Conservation (phyloP, 2,888 invertebrate genomes). For the Cephus spinipes region DNA sequence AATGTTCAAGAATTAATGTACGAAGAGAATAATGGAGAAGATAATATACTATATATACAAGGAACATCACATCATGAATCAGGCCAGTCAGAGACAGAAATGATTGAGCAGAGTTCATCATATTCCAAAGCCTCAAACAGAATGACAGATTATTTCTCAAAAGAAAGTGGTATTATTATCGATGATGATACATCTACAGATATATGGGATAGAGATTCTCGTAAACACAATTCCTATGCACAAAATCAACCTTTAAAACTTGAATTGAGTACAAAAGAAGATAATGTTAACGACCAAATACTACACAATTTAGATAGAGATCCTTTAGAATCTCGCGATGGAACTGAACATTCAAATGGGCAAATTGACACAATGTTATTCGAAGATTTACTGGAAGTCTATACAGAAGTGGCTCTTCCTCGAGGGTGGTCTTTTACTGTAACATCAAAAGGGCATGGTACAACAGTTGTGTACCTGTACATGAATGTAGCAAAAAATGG, state of each 20-base stretch:
- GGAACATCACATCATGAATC: not conserved
- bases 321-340: not conserved
- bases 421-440: conserved; percentile 56
- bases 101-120: not conserved
- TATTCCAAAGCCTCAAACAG: not conserved
- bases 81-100: not conserved
- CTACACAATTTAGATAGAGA: not conserved
- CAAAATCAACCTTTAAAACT: not conserved
- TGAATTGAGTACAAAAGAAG: not conserved
- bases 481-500: conserved; percentile 51
- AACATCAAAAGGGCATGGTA: conserved; percentile 52
- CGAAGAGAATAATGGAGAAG: not conserved
- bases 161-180: not conserved
- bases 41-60: not conserved
- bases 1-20: not conserved
- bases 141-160: not conserved
- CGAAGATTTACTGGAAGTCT: conserved; percentile 59
- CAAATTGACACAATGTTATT: conserved; percentile 47
- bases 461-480: conserved; percentile 55
- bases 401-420: conserved; percentile 55
- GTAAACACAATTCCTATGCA: not conserved
- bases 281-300: conserved; percentile 26
- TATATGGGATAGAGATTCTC: not conserved
- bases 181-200: not conserved
- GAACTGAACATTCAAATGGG: not conserved